Evolutionary conservation across 2,888 invertebrate species (phyloP), one percentile per base, ranked within the genome.

Genomic region (Parnassius apollo): DNA sequence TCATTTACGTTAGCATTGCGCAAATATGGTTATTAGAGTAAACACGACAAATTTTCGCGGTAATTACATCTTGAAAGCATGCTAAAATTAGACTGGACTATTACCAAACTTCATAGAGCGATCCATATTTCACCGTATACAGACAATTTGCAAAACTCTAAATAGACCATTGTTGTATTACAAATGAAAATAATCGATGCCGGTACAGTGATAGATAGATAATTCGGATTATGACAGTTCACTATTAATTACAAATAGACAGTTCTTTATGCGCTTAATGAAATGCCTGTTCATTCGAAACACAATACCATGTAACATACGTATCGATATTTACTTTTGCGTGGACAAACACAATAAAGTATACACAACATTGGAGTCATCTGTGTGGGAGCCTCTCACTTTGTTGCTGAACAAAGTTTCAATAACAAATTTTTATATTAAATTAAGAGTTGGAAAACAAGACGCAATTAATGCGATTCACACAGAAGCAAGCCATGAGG

Each of bases 101-200:
- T 49, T 49, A 49, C 13, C 9, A 7, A 13, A 57, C 35, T 50
- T 48, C 51, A 67, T 67, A 61, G 58, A 65, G 63, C 65, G 69
- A 72, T 76, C 70, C 74, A 76, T 78, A 77, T 78, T 81, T 79
- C 77, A 80, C 71, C 69, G 77, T 78, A 78, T 79, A 77, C 77
- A 80, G 80, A 75, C 75, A 82, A 82, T 85, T 83, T 81, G 81
- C 80, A 82, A 84, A 85, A 82, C 77, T 58, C 75, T 85, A 82
- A 88, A 88, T 83, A 77, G 78, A 70, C 82, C 75, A 88, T 88
- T 89, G 88, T 88, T 86, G 77, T 76, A 80, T 79, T 74, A 75
- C 75, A 80, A 81, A 84, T 82, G 83, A 82, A 86, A 84, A 84
- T 80, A 77, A 71, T 76, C 81, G 78, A 81, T 79, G 75, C 81